A percentile compares a stretch with the other conserved stretches of the same genome.
Conservation (phyloP, 2,113 vertebrate species). For the Chrysemys picta region DNA sequence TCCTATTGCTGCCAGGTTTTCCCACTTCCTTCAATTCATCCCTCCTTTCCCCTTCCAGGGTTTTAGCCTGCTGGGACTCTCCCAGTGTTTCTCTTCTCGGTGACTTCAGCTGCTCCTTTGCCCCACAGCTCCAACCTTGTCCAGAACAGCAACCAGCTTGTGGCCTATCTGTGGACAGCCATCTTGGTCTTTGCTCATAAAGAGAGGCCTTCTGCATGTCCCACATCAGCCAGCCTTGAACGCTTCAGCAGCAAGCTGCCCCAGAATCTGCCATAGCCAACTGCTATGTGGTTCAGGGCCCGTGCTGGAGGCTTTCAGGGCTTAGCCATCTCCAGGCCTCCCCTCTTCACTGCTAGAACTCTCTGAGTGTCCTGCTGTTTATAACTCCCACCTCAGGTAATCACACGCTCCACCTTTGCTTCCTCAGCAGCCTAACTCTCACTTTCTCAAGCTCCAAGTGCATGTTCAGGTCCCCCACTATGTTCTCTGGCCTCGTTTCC, state of each 20-base stretch:
- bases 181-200: not conserved
- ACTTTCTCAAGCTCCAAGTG: not conserved
- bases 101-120: not conserved
- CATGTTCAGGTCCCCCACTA: not conserved
- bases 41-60: not conserved
- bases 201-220: not conserved
- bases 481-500: not conserved
- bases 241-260: not conserved
- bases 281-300: not conserved
- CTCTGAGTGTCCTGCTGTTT: not conserved
- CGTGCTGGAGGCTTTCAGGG: not conserved
- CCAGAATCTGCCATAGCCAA: not conserved
- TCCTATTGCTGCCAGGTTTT: not conserved
- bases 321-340: not conserved
- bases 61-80: not conserved
- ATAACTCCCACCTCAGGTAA: not conserved
- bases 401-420: not conserved
- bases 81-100: conserved; percentile 8
- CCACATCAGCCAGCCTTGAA: not conserved
- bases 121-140: not conserved
- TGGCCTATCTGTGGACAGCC: not conserved
- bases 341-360: not conserved
- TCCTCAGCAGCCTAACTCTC: not conserved
- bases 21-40: conserved; percentile 15
- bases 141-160: not conserved